Evolutionary conservation across 2,113 vertebrate species (phyloP).

Genomic region (Lepisosteus oculatus): DNA sequence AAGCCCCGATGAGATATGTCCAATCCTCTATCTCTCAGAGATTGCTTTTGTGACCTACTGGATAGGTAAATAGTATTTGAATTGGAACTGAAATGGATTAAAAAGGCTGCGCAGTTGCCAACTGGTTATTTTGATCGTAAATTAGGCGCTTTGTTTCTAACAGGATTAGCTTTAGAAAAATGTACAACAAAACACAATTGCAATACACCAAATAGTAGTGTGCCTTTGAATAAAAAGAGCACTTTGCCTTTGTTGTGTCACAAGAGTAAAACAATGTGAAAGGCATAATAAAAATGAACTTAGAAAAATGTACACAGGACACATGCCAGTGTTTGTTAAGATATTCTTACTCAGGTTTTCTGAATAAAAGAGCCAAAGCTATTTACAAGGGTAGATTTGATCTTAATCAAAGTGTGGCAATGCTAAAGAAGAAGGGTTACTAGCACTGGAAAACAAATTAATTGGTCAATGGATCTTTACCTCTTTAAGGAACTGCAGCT

Average conservation of each 20-base stretch:
- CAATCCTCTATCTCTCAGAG: conserved; percentile 12
- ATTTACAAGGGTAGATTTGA: no score
- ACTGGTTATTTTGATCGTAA: conserved; percentile 30
- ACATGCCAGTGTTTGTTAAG: no score
- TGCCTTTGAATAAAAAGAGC: conserved; percentile 12
- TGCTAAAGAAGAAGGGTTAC: no score
- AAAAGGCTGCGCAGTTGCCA: conserved; percentile 18
- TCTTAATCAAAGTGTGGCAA: no score
- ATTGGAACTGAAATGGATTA: conserved; percentile 13
- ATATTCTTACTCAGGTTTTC: no score
- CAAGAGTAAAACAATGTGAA: conserved; percentile 1
- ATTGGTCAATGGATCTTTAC: no score
- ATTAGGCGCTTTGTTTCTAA: conserved; percentile 28
- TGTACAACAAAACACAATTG: conserved; percentile 21
- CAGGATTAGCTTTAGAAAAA: conserved; percentile 34
- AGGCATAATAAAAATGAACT: neutral
- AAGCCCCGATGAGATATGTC: conserved; percentile 9
- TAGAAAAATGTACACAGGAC: no score
- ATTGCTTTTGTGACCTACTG: conserved; percentile 11
- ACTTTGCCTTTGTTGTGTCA: no score
- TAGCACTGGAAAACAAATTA: no score
- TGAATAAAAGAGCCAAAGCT: no score
- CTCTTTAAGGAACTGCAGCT: no score
- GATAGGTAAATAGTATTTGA: conserved; percentile 14
- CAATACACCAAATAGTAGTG: conserved; percentile 24